Base-by-base conservation (phyloP, 2,888 invertebrate species). In the Lasioglossum leucozonium region DNA sequence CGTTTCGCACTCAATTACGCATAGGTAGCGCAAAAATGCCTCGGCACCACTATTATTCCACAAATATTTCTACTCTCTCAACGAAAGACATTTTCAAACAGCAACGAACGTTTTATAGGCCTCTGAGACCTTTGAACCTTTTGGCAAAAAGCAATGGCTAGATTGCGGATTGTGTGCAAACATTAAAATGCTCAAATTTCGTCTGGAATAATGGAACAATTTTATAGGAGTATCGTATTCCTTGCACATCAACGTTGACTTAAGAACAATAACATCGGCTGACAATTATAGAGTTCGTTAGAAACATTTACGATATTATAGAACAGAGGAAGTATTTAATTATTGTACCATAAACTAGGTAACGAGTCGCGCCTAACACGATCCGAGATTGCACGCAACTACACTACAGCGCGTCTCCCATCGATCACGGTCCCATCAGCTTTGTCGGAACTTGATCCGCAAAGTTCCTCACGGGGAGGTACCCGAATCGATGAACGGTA, bases 1-100 rank as follows among this genome's bases (percentile, higher is more conserved):
- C n/a, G 37, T 73, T 79, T 76, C 40, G 51, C 65, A 34, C 75
- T 75, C 73, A 47, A 82, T 82, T 72, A 79, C 22, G 47, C 40
- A 67, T 22, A 34, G 6, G n/a, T 1, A 22, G 10, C 22, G 34
- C 26, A 26, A 26, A 58, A n/a, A 58, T 58, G 5, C 13, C 13
- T 26, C 58, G 26, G 2, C 13, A 13, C 22, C 51, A 8, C 51
- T 22, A 22, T 8, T 22, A 22, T 51, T 51, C 51, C 22, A 22
- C 51, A 22, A 22, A 51, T 10, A 51, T 22, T 51, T 22, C 51
- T 51, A 22, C 22, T 51, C 22, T 8, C 22, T 51, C 51, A 22
- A 51, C 51, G 51, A 51, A 51, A 51, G 51, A 22, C 10, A 22
- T 22, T 22, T 6, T 51, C 51, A 2, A 22, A 51, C 51, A 22